Evolutionary conservation across 2,113 vertebrate genomes (phyloP).

Genomic region (Pica pica): DNA sequence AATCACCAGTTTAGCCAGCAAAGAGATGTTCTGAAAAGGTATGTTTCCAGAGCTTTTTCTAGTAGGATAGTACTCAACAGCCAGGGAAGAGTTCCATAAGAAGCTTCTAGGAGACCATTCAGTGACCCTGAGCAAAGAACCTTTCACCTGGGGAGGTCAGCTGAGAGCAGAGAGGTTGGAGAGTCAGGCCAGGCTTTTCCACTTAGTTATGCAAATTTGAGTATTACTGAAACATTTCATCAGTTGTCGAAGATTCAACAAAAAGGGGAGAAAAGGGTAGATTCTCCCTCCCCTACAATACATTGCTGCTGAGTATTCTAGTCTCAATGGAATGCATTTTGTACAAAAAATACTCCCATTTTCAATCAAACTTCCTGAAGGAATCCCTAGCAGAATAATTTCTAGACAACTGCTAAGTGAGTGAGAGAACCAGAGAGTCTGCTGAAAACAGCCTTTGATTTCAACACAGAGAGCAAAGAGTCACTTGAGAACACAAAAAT

Average conservation of each 20-base stretch:
- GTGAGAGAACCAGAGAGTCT: background rate
- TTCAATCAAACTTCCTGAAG: background rate
- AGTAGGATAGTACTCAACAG: background rate
- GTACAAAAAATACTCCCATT: background rate
- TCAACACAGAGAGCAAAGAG: background rate
- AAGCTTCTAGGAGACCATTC: background rate
- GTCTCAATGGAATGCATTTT: background rate
- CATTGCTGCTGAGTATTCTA: background rate
- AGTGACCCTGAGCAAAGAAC: background rate
- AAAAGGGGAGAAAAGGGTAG: background rate
- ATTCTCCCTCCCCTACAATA: background rate
- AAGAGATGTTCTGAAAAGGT: background rate
- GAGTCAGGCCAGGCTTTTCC: background rate
- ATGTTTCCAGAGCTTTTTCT: background rate
- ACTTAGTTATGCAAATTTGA: background rate
- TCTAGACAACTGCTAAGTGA: background rate
- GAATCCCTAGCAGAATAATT: background rate
- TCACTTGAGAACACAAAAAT: background rate
- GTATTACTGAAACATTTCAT: background rate
- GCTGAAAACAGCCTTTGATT: background rate
- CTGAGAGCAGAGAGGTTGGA: background rate
- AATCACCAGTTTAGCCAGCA: background rate
- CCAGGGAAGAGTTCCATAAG: background rate
- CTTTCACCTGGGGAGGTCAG: background rate
- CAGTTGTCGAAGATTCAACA: background rate